Evolutionary conservation across 2,888 invertebrate species (phyloP).

Genomic region (Carabus problematicus): DNA sequence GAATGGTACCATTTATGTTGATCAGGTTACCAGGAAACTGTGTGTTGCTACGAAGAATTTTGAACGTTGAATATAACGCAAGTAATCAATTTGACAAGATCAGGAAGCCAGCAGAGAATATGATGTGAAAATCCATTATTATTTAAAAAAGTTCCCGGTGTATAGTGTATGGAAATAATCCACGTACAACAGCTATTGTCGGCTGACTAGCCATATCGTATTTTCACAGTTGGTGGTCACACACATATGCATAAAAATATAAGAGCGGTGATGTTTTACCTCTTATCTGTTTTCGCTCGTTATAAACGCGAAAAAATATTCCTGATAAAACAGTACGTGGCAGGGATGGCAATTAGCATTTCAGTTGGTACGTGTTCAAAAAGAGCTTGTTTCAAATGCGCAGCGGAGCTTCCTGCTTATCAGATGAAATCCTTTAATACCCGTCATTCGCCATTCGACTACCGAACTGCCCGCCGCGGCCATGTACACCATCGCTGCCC

Average conservation of each 20-base stretch:
- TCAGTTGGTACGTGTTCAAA: slow-evolving; percentile 19
- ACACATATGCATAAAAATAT: slow-evolving; percentile 9
- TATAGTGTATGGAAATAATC: too few relatives aligned
- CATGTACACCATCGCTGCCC: not conserved
- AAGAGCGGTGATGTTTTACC: slow-evolving; percentile 19
- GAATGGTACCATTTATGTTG: too few relatives aligned
- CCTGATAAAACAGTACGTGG: slow-evolving; percentile 23
- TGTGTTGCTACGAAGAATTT: too few relatives aligned
- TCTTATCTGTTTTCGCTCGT: slow-evolving; percentile 22
- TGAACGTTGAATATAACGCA: too few relatives aligned
- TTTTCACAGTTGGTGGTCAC: not conserved
- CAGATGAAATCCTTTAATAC: slow-evolving; percentile 1
- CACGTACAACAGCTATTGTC: too few relatives aligned
- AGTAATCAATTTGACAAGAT: too few relatives aligned
- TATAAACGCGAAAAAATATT: slow-evolving; percentile 27
- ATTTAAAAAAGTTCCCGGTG: too few relatives aligned
- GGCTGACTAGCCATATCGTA: too few relatives aligned
- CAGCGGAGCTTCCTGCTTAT: slow-evolving; percentile 8
- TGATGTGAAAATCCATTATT: too few relatives aligned
- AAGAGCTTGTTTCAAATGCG: slow-evolving; percentile 18
- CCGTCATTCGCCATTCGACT: too few relatives aligned
- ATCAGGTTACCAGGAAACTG: too few relatives aligned
- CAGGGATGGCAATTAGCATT: slow-evolving; percentile 20
- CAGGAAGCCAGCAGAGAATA: too few relatives aligned
- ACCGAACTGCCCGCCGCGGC: not conserved